Evolutionary conservation across 2,113 vertebrate genomes (phyloP).

Genomic region (Carettochelys insculpta): DNA sequence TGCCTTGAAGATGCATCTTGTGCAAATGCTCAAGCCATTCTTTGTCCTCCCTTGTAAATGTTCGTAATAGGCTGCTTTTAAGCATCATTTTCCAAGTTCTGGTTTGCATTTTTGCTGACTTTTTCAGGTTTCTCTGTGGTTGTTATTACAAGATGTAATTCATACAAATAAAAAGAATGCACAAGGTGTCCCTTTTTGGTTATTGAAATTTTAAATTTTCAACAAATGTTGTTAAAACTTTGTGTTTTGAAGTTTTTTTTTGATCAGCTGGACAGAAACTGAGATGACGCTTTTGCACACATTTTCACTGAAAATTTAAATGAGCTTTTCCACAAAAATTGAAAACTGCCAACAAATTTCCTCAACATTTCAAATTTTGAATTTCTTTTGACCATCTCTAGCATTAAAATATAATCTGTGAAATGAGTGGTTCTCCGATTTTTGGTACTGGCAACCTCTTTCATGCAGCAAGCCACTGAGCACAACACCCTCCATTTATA

Average conservation of each 20-base stretch:
- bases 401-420: neutral
- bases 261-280: neutral
- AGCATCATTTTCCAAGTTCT: neutral
- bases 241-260: neutral
- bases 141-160: neutral
- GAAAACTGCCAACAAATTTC: neutral
- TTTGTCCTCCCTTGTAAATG: slow-evolving; percentile 15
- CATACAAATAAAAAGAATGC: neutral
- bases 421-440: neutral
- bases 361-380: neutral
- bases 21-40: slow-evolving; percentile 9
- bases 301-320: neutral
- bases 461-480: no score
- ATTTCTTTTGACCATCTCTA: neutral
- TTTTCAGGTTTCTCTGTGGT: neutral
- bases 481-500: no score
- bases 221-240: neutral
- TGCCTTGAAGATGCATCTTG: slow-evolving; percentile 40
- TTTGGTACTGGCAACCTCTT: no score
- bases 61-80: neutral
- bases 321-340: neutral
- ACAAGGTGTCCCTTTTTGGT: neutral
- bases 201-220: slow-evolving; percentile 2
- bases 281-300: neutral
- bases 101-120: neutral